A percentile compares a stretch with the other conserved stretches of the same genome.
Evolutionary conservation across 1,140 invertebrate species (phyloP).

Genomic region (Procambarus virginalis): DNA sequence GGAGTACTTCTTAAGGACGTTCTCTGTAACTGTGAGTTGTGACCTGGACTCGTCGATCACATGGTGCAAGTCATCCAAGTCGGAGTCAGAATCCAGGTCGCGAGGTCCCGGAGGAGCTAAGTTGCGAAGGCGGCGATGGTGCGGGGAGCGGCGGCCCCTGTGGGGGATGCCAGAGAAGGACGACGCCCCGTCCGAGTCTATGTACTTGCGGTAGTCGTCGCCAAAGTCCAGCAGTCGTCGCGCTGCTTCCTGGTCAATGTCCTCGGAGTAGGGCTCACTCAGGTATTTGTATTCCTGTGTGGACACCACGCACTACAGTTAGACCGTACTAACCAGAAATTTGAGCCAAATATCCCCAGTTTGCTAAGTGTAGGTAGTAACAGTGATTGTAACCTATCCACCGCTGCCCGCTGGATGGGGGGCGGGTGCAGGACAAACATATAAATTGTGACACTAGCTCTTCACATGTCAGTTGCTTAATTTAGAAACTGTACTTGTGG

Average conservation of each 20-base stretch:
- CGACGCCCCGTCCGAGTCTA: constrained; percentile 77
- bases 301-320: neutral
- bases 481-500: no score
- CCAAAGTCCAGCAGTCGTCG: constrained; percentile 88
- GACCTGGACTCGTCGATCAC: constrained; percentile 77
- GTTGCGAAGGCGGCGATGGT: constrained; percentile 63
- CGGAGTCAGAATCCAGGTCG: constrained; percentile 80
- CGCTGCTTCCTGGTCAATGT: constrained; percentile 87
- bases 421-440: no score
- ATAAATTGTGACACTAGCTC: no score
- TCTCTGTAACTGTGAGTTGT: constrained; percentile 78
- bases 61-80: constrained; percentile 79
- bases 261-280: constrained; percentile 91
- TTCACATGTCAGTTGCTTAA: no score
- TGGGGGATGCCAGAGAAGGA: constrained; percentile 66
- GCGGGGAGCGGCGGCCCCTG: constrained; percentile 59
- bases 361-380: no score
- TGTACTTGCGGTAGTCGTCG: constrained; percentile 90
- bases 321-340: no score
- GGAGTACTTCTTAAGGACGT: constrained; percentile 76
- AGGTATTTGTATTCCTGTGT: constrained; percentile 87
- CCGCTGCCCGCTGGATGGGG: no score
- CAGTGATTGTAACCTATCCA: no score
- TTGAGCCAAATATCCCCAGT: no score
- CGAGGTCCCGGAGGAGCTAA: constrained; percentile 20